Percentiles rank a stretch among this genome's conserved stretches.
phyloP scores from a whole-genome alignment of 2,888 invertebrate species.

The Chrysotoxum bicinctum region DNA sequence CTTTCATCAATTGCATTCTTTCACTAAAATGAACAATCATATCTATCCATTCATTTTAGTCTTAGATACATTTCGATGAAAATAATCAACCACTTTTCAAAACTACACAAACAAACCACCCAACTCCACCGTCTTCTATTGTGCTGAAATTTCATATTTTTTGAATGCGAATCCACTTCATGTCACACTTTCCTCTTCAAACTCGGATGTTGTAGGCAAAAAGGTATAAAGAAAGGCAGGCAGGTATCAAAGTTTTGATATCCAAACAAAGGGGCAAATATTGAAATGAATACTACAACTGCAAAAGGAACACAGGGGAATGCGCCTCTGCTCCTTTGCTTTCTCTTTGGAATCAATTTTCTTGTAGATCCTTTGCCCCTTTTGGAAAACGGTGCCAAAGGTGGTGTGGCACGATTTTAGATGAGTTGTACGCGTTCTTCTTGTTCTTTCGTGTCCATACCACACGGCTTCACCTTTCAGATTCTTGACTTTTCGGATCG shows the following conservation, averaged over 20 bases:
- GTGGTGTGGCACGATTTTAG: not conserved
- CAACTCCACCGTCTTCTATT: not conserved
- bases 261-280: conserved; percentile 69
- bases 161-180: conserved; percentile 51
- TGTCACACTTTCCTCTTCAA: conserved; percentile 46
- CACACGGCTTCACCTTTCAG: conserved; percentile 39
- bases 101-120: not conserved
- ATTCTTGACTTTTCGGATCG: conserved; percentile 72
- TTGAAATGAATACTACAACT: conserved; percentile 59
- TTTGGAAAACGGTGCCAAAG: conserved; percentile 24
- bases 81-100: conserved; percentile 50
- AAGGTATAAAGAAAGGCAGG: conserved; percentile 26
- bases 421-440: conserved; percentile 20
- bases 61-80: conserved; percentile 50
- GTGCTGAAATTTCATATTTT: conserved; percentile 45
- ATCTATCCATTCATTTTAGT: conserved; percentile 23
- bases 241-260: conserved; percentile 70
- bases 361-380: conserved; percentile 47
- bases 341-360: conserved; percentile 70
- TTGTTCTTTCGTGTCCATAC: not conserved
- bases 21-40: conserved; percentile 25
- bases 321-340: conserved; percentile 51
- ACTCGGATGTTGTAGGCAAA: conserved; percentile 9
- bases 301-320: conserved; percentile 30
- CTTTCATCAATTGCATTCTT: conserved; percentile 23